phyloP scores from a whole-genome alignment of 2,797 vertebrate genomes.

The Sebastes ruberrimus region DNA sequence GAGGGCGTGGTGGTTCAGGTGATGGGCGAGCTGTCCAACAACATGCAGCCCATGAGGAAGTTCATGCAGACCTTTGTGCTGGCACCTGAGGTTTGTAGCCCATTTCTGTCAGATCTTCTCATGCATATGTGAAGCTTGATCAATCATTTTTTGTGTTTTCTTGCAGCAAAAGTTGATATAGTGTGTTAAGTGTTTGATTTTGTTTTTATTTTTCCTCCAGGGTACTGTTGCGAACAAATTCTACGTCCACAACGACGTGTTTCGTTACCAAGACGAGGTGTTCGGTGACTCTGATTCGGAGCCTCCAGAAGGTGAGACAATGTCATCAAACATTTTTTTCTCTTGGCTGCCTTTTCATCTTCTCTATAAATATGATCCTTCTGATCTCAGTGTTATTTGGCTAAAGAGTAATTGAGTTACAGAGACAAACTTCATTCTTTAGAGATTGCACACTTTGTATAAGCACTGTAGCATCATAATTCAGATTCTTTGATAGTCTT shows the following conservation, averaged over 20 bases:
- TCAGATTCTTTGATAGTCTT: not conserved
- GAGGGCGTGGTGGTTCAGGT: conserved; percentile 98
- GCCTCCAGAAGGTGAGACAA: conserved; percentile 87
- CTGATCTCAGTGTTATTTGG: not conserved
- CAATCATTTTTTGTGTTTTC: not conserved
- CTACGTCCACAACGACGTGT: conserved; percentile 98
- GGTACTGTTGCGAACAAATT: conserved; percentile 98
- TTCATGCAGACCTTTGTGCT: conserved; percentile 99
- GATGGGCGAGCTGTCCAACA: conserved; percentile 98
- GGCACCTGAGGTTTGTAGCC: conserved; percentile 88
- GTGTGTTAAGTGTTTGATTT: not conserved
- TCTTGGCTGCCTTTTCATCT: not conserved
- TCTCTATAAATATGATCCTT: not conserved
- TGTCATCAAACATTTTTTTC: accelerated
- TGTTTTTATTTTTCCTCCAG: conserved; percentile 62
- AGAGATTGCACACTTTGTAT: not conserved
- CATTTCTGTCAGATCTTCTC: accelerated
- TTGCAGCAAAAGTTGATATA: not conserved
- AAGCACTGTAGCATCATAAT: not conserved
- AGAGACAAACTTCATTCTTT: not conserved
- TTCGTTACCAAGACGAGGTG: conserved; percentile 97
- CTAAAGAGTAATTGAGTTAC: not conserved
- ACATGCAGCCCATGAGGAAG: conserved; percentile 96
- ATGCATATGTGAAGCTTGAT: not conserved
- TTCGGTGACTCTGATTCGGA: conserved; percentile 97